Percentiles rank a stretch among this genome's conserved stretches.
phyloP scores from a whole-genome alignment of 2,113 vertebrate genomes.

The Hemibagrus wyckioides region DNA sequence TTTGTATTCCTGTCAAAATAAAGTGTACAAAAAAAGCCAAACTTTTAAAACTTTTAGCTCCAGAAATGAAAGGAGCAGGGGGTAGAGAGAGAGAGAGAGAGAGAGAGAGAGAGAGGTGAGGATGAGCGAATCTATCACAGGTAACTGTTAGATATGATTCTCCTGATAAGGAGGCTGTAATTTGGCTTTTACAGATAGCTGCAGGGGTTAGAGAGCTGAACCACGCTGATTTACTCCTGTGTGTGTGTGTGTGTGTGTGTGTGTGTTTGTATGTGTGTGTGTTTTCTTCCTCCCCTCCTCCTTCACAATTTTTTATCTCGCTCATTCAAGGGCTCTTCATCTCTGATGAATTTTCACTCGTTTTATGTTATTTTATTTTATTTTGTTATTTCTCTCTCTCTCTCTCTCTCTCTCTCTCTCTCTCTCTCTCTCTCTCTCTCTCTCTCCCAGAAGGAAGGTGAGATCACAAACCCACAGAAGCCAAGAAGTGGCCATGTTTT shows the following conservation, averaged over 20 bases:
- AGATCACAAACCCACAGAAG: conserved; percentile 82
- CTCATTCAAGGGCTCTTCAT: conserved; percentile 85
- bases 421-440: conserved; percentile 13
- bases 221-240: conserved; percentile 76
- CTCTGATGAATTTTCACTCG: conserved; percentile 84
- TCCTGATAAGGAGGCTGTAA: conserved; percentile 91
- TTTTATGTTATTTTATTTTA: conserved; percentile 83
- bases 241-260: conserved; percentile 69
- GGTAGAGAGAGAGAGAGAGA: conserved; percentile 52
- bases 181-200: conserved; percentile 91
- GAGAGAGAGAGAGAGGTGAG: conserved; percentile 44
- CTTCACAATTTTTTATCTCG: conserved; percentile 84
- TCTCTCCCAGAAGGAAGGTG: conserved; percentile 91
- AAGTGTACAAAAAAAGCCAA: conserved; percentile 54
- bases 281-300: conserved; percentile 46
- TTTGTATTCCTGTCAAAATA: background rate
- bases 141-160: conserved; percentile 94
- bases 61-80: conserved; percentile 68
- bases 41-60: conserved; percentile 66
- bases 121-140: conserved; percentile 71
- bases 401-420: background rate
- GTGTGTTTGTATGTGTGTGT: conserved; percentile 74
- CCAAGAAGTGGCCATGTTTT: conserved; percentile 86
- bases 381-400: background rate
- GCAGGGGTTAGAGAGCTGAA: conserved; percentile 81